A percentile compares a stretch with the other conserved stretches of the same genome.
phyloP scores from a whole-genome alignment of 1,140 invertebrate genomes.

The Bombyx mori region ASM3026992v2 NC_085128.1:17421001-17421500 shows the following conservation, averaged over 20 bases:
- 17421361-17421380: background rate
- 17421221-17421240: slow-evolving; percentile 1
- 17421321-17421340: too few relatives aligned
- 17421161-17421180: slow-evolving; percentile 5
- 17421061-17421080: slow-evolving; percentile 8
- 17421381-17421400: background rate
- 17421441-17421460: too few relatives aligned
- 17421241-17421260: too few relatives aligned
- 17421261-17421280: too few relatives aligned
- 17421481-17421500: too few relatives aligned
- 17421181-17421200: slow-evolving; percentile 10
- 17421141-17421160: slow-evolving; percentile 8
- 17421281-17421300: too few relatives aligned
- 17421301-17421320: too few relatives aligned
- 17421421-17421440: slow-evolving; percentile 1
- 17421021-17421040: slow-evolving; percentile 34
- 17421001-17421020: slow-evolving; percentile 36
- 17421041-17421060: slow-evolving; percentile 27
- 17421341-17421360: too few relatives aligned
- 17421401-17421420: background rate
- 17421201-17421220: background rate
- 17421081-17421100: slow-evolving; percentile 13
- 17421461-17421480: too few relatives aligned
- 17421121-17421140: slow-evolving; percentile 3
- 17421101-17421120: slow-evolving; percentile 7